Evolutionary conservation across 2,113 vertebrate genomes (phyloP).

Genomic region (Ciconia stormi): DNA sequence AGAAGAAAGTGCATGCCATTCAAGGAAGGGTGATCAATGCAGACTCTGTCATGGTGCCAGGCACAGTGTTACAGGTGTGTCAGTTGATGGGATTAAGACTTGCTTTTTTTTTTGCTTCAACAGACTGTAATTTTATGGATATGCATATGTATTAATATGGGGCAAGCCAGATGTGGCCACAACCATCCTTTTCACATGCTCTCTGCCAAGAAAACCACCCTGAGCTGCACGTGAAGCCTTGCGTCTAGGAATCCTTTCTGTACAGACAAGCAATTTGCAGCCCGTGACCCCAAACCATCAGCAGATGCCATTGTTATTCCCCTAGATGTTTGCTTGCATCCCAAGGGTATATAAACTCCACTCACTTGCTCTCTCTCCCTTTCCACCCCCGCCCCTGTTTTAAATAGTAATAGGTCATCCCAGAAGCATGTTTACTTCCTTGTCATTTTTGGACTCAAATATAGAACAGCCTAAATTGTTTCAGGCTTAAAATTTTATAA

Average conservation of each 20-base stretch:
- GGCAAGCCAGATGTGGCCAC: background rate
- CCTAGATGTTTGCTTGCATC: background rate
- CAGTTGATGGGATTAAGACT: background rate
- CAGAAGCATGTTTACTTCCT: conserved; percentile 7
- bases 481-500: background rate
- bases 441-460: background rate
- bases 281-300: background rate
- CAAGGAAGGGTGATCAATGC: background rate
- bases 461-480: background rate
- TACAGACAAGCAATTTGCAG: background rate
- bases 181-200: background rate
- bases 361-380: background rate
- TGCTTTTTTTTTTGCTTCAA: background rate
- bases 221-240: background rate
- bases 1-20: background rate
- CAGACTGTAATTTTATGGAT: background rate
- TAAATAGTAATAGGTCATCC: background rate
- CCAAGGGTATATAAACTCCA: background rate
- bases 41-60: background rate
- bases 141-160: background rate
- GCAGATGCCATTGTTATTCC: background rate
- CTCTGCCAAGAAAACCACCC: background rate
- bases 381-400: background rate
- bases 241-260: background rate
- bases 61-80: background rate